These are phyloP conservation scores for Manacus vitellinus DNA, from an alignment of 2,113 vertebrate genomes.

Conservation along the genomic window DNA sequence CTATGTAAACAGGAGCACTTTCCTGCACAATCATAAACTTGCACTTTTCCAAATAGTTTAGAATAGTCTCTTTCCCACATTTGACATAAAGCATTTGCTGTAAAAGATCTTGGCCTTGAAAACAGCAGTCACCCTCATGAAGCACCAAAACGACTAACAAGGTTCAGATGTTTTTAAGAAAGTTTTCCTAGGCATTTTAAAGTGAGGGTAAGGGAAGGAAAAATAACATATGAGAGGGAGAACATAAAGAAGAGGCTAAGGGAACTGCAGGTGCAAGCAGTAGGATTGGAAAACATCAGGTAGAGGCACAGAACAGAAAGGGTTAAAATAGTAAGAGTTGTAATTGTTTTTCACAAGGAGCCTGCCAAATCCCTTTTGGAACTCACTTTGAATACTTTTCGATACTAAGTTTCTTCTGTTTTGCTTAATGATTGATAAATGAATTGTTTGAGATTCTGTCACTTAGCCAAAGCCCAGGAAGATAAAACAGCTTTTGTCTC, in stretches of 20 bases:
- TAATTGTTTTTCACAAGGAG: background rate
- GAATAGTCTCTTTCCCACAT: background rate
- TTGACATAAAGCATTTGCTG: background rate
- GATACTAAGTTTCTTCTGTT: background rate
- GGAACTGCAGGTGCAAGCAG: background rate
- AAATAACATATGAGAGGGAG: background rate
- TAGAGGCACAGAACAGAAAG: background rate
- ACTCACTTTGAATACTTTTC: background rate
- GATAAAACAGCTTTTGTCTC: background rate
- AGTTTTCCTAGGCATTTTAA: background rate
- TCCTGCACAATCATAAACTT: background rate
- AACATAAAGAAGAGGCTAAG: background rate
- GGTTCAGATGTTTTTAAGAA: background rate
- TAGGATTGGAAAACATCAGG: background rate
- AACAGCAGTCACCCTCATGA: background rate
- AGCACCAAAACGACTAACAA: background rate
- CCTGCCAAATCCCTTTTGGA: background rate
- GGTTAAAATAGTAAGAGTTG: background rate
- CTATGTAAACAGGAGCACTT: background rate
- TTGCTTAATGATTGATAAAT: background rate
- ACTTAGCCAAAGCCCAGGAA: background rate
- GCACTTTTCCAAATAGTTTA: background rate
- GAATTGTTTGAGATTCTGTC: background rate
- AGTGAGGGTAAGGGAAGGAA: background rate
- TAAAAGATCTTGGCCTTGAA: background rate